Evolutionary conservation across 2,888 invertebrate genomes (phyloP).

Genomic region (Coenonympha arcania): DNA sequence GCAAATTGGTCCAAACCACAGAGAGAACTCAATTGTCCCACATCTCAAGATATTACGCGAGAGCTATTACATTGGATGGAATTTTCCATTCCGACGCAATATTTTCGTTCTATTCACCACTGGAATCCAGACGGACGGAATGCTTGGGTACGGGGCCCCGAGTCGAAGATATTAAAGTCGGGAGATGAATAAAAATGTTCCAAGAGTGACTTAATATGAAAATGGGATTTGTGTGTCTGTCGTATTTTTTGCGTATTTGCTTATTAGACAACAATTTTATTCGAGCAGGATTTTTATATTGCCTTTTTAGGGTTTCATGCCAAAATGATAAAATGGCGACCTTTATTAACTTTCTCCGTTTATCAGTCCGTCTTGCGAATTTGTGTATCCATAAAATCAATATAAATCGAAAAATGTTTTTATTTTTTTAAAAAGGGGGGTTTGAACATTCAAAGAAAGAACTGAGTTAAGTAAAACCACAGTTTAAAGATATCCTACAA

Average conservation of each 20-base stretch:
- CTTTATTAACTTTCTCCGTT: no score
- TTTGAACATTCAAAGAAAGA: no score
- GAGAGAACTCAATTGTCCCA: constrained; percentile 10
- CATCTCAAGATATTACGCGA: constrained; percentile 8
- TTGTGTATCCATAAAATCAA: no score
- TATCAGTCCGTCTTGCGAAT: no score
- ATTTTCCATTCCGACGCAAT: constrained; percentile 26
- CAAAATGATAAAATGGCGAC: no score
- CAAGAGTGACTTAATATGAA: constrained; percentile 6
- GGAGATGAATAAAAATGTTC: constrained; percentile 21
- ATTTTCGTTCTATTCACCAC: constrained; percentile 28
- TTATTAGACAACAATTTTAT: not conserved
- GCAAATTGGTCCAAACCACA: constrained; percentile 3
- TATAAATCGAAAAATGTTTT: no score
- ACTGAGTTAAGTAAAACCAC: no score
- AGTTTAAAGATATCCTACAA: no score
- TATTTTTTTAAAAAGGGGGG: no score
- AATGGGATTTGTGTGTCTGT: constrained; percentile 5
- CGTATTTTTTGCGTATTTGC: constrained; percentile 2
- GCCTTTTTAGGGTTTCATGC: no score
- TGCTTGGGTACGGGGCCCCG: constrained; percentile 19
- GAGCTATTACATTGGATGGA: constrained; percentile 14
- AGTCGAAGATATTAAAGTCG: constrained; percentile 22
- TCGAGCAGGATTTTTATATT: not conserved
- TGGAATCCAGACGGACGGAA: constrained; percentile 23